These are phyloP conservation scores for Pteropus rufus DNA, from an alignment of 2,797 vertebrate species.

Conservation along the genomic window DNA sequence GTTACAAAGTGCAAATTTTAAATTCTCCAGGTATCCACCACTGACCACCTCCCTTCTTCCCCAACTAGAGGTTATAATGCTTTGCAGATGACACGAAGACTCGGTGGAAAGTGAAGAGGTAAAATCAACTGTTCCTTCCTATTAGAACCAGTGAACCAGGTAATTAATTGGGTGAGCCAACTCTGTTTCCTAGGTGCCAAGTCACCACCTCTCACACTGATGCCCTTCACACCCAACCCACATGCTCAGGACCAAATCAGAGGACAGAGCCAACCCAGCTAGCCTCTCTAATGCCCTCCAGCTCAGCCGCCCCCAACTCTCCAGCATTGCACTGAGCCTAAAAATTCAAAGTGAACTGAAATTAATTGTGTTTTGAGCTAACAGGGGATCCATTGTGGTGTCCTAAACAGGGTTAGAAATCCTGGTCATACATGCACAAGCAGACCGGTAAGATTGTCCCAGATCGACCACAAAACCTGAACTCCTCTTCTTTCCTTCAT, in stretches of 20 bases:
- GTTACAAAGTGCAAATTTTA: background rate
- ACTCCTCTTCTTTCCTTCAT: background rate
- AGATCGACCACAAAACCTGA: background rate
- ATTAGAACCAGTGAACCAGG: slow-evolving; percentile 47
- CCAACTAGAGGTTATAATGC: background rate
- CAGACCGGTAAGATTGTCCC: background rate
- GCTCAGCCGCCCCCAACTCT: background rate
- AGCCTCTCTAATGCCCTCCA: background rate
- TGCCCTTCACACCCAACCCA: background rate
- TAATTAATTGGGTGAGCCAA: background rate
- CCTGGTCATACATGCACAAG: background rate
- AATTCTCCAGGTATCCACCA: background rate
- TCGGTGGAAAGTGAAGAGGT: slow-evolving; percentile 34
- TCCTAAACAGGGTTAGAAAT: background rate
- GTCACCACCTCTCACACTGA: background rate
- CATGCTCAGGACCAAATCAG: background rate
- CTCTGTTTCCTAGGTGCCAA: background rate
- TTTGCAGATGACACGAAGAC: background rate
- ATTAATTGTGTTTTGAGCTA: background rate
- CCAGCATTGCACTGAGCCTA: background rate
- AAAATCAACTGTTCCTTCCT: slow-evolving; percentile 33
- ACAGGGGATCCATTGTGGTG: background rate
- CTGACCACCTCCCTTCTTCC: background rate
- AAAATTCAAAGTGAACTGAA: background rate
- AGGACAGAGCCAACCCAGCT: background rate